A percentile compares a stretch with the other conserved stretches of the same genome.
These are phyloP conservation scores for Eristalis arbustorum DNA, from an alignment of 2,888 invertebrate genomes.

Conservation along the genomic window DNA sequence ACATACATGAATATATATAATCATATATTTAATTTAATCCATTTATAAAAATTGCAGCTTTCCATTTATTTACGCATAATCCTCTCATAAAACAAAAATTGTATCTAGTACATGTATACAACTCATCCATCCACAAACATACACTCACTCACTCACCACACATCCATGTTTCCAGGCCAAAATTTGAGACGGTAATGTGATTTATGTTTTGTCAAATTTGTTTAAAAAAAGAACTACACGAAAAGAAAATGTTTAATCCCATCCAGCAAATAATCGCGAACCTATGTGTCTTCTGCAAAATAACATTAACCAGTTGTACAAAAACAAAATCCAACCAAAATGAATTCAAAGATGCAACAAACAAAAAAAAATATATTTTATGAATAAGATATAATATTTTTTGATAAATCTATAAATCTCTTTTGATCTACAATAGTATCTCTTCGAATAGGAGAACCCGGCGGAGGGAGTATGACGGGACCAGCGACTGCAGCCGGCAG, in stretches of 20 bases:
- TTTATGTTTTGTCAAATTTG: conserved; percentile 17
- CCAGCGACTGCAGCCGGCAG: background rate
- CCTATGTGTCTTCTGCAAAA: conserved; percentile 47
- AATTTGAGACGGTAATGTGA: conserved; percentile 66
- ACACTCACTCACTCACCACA: conserved; percentile 48
- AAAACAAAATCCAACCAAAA: conserved; percentile 7
- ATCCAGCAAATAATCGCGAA: conserved; percentile 29
- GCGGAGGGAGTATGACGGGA: conserved; percentile 34
- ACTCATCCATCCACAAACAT: conserved; percentile 68
- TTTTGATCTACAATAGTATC: conserved; percentile 66
- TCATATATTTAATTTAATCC: conserved; percentile 21
- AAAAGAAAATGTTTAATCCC: conserved; percentile 12
- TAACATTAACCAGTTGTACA: conserved; percentile 64
- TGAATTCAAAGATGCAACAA: conserved; percentile 21
- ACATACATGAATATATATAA: background rate
- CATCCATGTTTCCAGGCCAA: conserved; percentile 67
- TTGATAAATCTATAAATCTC: conserved; percentile 27
- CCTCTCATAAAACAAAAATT: conserved; percentile 18
- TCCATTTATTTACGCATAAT: conserved; percentile 57
- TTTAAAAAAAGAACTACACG: conserved; percentile 8
- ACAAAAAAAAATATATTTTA: conserved; percentile 19
- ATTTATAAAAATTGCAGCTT: conserved; percentile 54
- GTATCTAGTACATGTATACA: conserved; percentile 49
- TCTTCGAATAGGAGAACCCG: conserved; percentile 67
- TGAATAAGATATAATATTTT: conserved; percentile 35